Evolutionary conservation across 1,140 invertebrate species (phyloP).

Genomic region (Drosophila albomicans): DNA sequence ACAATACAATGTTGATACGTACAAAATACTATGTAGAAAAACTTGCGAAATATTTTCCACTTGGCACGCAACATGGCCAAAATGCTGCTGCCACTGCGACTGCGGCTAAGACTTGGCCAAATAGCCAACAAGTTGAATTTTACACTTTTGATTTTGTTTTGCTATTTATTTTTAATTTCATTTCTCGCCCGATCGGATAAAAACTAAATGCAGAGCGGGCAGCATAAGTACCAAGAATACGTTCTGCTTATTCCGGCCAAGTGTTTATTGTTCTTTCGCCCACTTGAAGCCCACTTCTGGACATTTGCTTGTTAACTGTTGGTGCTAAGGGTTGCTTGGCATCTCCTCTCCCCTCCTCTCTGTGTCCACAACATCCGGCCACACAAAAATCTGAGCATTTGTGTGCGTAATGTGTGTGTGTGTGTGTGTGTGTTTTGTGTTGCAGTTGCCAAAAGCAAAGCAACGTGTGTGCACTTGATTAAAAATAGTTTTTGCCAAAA

Average conservation of each 20-base stretch:
- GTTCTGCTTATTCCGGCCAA: slow-evolving; percentile 57
- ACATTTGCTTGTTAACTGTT: slow-evolving; percentile 45
- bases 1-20: slow-evolving; percentile 32
- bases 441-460: slow-evolving; percentile 67
- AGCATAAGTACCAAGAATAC: neutral
- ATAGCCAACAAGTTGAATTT: slow-evolving; percentile 66
- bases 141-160: slow-evolving; percentile 74
- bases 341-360: neutral
- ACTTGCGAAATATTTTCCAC: slow-evolving; percentile 84
- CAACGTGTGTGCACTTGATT: slow-evolving; percentile 65
- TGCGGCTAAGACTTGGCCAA: slow-evolving; percentile 13
- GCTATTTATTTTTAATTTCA: slow-evolving; percentile 63
- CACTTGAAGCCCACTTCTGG: slow-evolving; percentile 46
- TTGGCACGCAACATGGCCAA: slow-evolving; percentile 78
- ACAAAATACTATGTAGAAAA: slow-evolving; percentile 57
- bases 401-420: neutral
- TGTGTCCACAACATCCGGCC: slow-evolving; percentile 43
- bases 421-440: slow-evolving; percentile 14
- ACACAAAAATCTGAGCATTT: neutral
- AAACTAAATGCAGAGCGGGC: slow-evolving; percentile 45
- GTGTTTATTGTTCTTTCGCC: slow-evolving; percentile 65
- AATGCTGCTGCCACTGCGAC: neutral
- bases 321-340: slow-evolving; percentile 13
- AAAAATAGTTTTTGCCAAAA: slow-evolving; percentile 77
- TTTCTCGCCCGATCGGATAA: slow-evolving; percentile 66